These are phyloP conservation scores for Thelaira solivaga DNA, from an alignment of 2,888 invertebrate genomes.

Conservation along the genomic window DNA sequence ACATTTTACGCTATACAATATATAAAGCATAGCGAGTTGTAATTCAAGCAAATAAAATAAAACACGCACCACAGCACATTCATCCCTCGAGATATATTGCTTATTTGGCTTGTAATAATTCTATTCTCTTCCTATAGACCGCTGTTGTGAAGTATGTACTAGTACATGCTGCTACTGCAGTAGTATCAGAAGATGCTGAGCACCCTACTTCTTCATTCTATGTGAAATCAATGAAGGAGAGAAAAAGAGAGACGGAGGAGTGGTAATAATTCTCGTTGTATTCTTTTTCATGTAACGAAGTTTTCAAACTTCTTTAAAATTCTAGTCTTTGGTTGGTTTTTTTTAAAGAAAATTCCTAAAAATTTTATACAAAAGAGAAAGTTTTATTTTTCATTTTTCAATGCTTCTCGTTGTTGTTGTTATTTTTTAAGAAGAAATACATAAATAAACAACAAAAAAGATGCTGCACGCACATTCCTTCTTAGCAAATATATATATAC, in stretches of 20 bases:
- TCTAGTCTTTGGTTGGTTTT: background rate
- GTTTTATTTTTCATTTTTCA: constrained; percentile 65
- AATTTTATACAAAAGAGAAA: constrained; percentile 70
- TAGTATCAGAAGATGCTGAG: constrained; percentile 38
- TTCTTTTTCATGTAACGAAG: constrained; percentile 44
- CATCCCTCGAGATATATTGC: constrained; percentile 76
- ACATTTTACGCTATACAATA: constrained; percentile 44
- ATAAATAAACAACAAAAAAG: constrained; percentile 51
- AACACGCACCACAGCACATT: constrained; percentile 77
- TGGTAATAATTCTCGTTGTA: constrained; percentile 23
- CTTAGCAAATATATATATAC: constrained; percentile 63
- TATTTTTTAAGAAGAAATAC: constrained; percentile 22
- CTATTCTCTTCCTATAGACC: constrained; percentile 58
- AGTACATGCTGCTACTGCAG: background rate
- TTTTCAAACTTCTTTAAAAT: constrained; percentile 50
- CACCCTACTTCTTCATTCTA: constrained; percentile 45
- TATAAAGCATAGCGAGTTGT: constrained; percentile 61
- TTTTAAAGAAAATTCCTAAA: constrained; percentile 62
- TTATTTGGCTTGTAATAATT: constrained; percentile 76
- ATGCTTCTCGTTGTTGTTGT: constrained; percentile 3
- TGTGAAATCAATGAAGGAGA: constrained; percentile 5
- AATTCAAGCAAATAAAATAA: constrained; percentile 76
- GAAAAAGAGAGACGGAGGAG: too few species aligned
- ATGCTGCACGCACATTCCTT: constrained; percentile 66
- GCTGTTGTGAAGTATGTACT: too few species aligned